Percentiles rank a stretch among this genome's conserved stretches.
Evolutionary conservation across 2,888 invertebrate genomes (phyloP).

Genomic region (Odontothrips loti): DNA sequence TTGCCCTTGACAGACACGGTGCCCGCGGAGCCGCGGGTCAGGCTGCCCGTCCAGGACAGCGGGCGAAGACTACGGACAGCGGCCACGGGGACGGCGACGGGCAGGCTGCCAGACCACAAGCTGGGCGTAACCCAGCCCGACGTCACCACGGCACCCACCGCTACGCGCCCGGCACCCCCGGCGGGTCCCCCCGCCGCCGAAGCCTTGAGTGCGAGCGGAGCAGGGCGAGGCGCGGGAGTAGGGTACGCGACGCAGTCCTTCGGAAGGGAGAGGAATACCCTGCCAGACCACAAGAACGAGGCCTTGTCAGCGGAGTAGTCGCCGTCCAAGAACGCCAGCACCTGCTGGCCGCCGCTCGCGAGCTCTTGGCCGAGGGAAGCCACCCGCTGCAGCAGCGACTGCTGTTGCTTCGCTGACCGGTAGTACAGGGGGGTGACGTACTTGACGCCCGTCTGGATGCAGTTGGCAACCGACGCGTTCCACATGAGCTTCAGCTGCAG

Average conservation of each 20-base stretch:
- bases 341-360: constrained; percentile 1
- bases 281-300: constrained; percentile 34
- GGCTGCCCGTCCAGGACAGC: not conserved
- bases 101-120: not conserved
- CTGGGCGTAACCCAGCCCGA: constrained; percentile 11
- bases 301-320: constrained; percentile 32
- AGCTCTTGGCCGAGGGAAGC: not conserved
- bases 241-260: not conserved
- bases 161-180: not conserved
- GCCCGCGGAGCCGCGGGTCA: not conserved
- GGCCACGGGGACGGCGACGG: not conserved
- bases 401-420: not conserved
- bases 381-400: not conserved
- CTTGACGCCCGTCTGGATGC: constrained; percentile 36
- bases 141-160: not conserved
- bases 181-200: not conserved
- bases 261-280: constrained; percentile 30
- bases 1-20: not conserved
- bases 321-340: constrained; percentile 27
- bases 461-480: constrained; percentile 35
- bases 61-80: not conserved
- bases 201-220: not conserved
- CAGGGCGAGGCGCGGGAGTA: not conserved
- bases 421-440: constrained; percentile 32
- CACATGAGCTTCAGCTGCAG: constrained; percentile 36